These are phyloP conservation scores for Cancer borealis DNA, from an alignment of 2,888 invertebrate genomes.

Conservation along the genomic window DNA sequence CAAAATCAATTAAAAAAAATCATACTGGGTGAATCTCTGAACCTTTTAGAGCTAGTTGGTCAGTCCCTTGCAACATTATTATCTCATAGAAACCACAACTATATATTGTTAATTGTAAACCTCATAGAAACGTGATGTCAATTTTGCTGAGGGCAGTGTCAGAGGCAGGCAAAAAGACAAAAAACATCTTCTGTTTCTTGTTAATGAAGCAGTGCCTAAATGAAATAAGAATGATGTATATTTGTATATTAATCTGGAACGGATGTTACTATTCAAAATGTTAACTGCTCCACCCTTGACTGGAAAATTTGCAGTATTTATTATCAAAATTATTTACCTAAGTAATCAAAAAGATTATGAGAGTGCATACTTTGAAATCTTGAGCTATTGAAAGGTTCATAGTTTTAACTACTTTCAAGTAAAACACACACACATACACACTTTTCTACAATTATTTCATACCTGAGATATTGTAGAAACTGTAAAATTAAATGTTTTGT, in stretches of 20 bases:
- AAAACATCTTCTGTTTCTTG: constrained; percentile 46
- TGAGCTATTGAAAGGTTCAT: neutral
- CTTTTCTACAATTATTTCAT: neutral
- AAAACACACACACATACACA: neutral
- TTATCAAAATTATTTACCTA: neutral
- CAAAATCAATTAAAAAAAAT: neutral
- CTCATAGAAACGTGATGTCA: constrained; percentile 4
- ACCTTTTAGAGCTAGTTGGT: neutral
- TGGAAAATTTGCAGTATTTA: constrained; percentile 35
- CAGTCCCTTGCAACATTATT: constrained; percentile 41
- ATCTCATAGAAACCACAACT: constrained; percentile 37
- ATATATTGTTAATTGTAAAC: constrained; percentile 48
- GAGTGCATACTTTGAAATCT: neutral
- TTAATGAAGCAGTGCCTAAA: constrained; percentile 43
- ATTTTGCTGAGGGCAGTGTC: constrained; percentile 61
- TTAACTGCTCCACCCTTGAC: constrained; percentile 9
- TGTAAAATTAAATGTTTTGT: neutral
- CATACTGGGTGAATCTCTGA: neutral
- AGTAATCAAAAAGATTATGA: neutral
- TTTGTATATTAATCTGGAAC: constrained; percentile 62
- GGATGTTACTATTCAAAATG: constrained; percentile 43
- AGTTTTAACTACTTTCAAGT: neutral
- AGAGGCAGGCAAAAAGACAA: constrained; percentile 67
- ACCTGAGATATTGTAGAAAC: neutral
- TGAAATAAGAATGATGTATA: constrained; percentile 52